phyloP scores from a whole-genome alignment of 1,140 invertebrate species.

The Ceratina calcarata region DNA sequence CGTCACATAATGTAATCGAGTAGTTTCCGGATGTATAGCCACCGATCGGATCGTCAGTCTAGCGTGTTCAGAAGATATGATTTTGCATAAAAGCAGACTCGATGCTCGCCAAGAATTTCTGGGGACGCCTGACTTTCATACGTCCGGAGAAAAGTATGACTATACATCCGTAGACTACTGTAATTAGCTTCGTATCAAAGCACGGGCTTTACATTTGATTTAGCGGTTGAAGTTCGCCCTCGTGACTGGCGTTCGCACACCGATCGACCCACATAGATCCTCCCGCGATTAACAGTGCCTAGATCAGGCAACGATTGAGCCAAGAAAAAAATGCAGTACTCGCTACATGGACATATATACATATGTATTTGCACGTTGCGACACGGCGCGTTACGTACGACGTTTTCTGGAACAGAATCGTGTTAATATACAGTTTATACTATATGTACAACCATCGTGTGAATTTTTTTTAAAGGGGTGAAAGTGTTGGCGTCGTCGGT shows the following conservation, averaged over 20 bases:
- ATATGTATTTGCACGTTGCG: background rate
- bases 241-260: background rate
- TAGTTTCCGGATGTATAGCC: too few relatives aligned
- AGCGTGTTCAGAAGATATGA: too few relatives aligned
- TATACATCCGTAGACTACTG: background rate
- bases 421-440: too few relatives aligned
- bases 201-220: background rate
- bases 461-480: too few relatives aligned
- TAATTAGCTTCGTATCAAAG: background rate
- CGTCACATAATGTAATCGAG: too few relatives aligned
- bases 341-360: background rate
- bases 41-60: too few relatives aligned
- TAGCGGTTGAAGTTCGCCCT: constrained; percentile 6
- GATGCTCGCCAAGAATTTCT: too few relatives aligned
- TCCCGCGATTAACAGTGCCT: background rate
- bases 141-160: too few relatives aligned
- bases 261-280: constrained; percentile 43
- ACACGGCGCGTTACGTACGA: background rate
- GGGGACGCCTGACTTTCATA: too few relatives aligned
- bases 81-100: too few relatives aligned
- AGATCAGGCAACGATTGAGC: constrained; percentile 2
- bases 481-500: too few relatives aligned
- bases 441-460: too few relatives aligned
- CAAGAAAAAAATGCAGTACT: background rate
- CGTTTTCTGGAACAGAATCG: background rate